Base-by-base conservation (phyloP, 2,113 vertebrate species). In the Anthoscopus minutus region DNA sequence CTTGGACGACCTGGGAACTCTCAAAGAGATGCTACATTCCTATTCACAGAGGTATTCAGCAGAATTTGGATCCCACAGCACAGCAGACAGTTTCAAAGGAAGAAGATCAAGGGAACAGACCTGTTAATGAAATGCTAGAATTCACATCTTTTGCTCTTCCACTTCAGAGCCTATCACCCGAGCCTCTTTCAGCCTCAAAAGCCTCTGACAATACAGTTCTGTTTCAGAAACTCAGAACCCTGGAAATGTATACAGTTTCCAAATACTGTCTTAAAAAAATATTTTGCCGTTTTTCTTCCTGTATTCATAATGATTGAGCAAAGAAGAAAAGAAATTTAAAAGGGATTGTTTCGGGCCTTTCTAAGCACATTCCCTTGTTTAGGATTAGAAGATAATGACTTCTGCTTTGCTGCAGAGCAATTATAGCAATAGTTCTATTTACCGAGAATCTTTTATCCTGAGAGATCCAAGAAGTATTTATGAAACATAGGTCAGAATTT, bases 351-450 rank as follows among this genome's bases (percentile, higher is more conserved):
- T 40, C 6, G 22, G 54, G 25, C 19, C 93, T 65, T 93, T 69
- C 50, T 72, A 65, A 84, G 48, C 33, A 45, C 45, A 44, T 89
- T 72, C 45, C 21, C 33, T 69, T 82, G 45, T 72, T 76, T 45
- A 69, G 71, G 35, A 82, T 61, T 80, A 70, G 60, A 89, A 87
- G 37, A 38, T 81, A 84, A 92, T 17, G 11, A 48, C 53, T 91
- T 71, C 5, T 79, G 57, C 61, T 91, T 40, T n/a, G n/a, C 30
- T 76, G 45, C 65, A 89, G 21, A 84, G 73, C 50, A 82, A 92
- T 92, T 93, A 81, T 4, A 84, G 65, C 91, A 95, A 76, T 69
- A 79, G 42, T 58, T 83, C 69, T 84, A 31, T 94, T 94, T 91
- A 92, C 66, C 30, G 33, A 57, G 25, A 76, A 89, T 56, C 81